Conservation (phyloP, 2,888 invertebrate species). For the Heliconius ismenius region DNA sequence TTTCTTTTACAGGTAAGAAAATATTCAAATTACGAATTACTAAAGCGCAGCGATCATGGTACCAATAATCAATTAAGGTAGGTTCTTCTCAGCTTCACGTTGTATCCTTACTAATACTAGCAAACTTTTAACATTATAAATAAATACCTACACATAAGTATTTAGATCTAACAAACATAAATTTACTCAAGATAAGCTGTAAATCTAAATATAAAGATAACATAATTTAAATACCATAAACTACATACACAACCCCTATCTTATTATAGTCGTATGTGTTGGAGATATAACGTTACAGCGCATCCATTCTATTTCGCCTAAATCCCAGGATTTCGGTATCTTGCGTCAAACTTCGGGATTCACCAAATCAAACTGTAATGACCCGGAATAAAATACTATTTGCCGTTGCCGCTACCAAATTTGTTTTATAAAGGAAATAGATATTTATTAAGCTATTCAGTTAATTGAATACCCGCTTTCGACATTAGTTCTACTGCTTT, state of each 20-base stretch:
- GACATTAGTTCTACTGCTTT: slow-evolving; percentile 22
- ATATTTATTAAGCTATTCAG: slow-evolving; percentile 54
- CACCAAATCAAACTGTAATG: slow-evolving; percentile 48
- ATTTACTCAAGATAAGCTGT: background rate
- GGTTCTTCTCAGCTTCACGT: too few relatives aligned
- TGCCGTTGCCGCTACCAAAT: slow-evolving; percentile 38
- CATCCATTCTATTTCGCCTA: slow-evolving; percentile 44
- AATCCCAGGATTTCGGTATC: slow-evolving; percentile 44
- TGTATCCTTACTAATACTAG: too few relatives aligned
- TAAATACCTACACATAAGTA: background rate
- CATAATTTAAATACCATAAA: slow-evolving; percentile 20
- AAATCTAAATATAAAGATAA: slow-evolving; percentile 3
- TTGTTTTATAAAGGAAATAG: slow-evolving; percentile 44
- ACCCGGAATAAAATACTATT: slow-evolving; percentile 46
- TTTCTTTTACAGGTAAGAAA: slow-evolving; percentile 22
- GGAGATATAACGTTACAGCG: slow-evolving; percentile 41
- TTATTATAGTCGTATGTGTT: slow-evolving; percentile 12
- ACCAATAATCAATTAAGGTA: background rate
- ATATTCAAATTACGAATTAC: background rate
- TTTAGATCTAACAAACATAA: background rate
- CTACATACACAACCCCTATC: slow-evolving; percentile 5
- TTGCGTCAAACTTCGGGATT: slow-evolving; percentile 45
- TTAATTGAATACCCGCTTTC: slow-evolving; percentile 57
- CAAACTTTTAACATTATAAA: background rate
- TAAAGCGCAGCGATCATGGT: background rate